Evolutionary conservation across 2,888 invertebrate genomes (phyloP), one percentile per base, ranked within the genome.

Genomic region (Nymphalis polychloros): DNA sequence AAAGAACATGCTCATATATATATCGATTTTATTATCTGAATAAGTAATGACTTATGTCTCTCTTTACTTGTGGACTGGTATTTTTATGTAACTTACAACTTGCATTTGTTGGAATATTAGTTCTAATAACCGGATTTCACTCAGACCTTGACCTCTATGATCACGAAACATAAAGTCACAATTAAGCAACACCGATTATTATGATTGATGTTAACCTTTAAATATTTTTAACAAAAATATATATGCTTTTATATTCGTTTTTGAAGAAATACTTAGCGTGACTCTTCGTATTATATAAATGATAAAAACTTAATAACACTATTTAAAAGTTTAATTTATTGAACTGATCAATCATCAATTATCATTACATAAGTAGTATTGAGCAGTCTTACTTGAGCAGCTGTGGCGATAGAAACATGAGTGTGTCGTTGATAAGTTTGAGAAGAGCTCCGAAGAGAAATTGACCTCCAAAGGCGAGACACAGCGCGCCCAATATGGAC

Each of bases 321-420:
- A 41, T 13, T 13, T 13, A 13, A 41, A n/a, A 13, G 13, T 41
- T 41, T 41, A 13, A 13, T 13, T 13, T 41, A 31, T 41, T 41
- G 4, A 41, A 41, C 13, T 41, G 41, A 41, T 41, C 13, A 13
- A 41, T 13, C 13, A 13, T 41, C 8, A 35, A 35, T 13, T 41
- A 41, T 41, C 10, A 41, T 41, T 41, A 41, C 41, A 41, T 41
- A 35, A 19, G 10, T 19, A 16, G 41, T 6, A 13, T 4, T 41
- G 10, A 13, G 10, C 4, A 13, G 23, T 80, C 85, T 94, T 92
- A 97, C 98, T 94, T 95, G 71, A 98, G 93, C 78, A 99, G 93
- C 87, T 97, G 96, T 0, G 99, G 99, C 77, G 97, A 97, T 53
- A 96, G 94, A 88, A 99, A 99, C 74, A 96, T 96, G 64, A 99